phyloP scores from a whole-genome alignment of 2,888 invertebrate species.

The Augochlorella aurata region DNA sequence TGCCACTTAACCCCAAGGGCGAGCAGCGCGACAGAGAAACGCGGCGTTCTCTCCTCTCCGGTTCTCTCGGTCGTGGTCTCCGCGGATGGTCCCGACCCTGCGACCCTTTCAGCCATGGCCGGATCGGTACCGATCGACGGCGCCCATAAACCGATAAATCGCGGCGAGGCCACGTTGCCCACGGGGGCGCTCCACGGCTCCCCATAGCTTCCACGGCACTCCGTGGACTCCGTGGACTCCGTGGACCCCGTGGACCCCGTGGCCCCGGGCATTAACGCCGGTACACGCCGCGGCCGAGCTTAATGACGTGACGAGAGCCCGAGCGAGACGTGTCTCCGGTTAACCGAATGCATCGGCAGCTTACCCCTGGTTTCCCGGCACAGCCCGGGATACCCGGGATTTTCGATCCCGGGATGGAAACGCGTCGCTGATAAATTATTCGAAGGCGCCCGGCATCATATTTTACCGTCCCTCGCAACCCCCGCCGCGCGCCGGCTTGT shows the following conservation, averaged over 20 bases:
- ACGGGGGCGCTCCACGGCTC: background rate
- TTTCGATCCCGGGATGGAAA: slow-evolving; percentile 49
- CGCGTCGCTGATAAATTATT: slow-evolving; percentile 54
- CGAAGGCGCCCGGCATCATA: slow-evolving; percentile 52
- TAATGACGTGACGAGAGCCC: slow-evolving; percentile 71
- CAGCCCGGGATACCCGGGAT: background rate
- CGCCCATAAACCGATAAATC: slow-evolving; percentile 79
- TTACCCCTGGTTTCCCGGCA: slow-evolving; percentile 26
- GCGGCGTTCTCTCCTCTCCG: background rate
- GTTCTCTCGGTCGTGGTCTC: slow-evolving; percentile 5
- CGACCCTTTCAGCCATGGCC: slow-evolving; percentile 47
- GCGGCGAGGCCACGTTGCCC: slow-evolving; percentile 67
- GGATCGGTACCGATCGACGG: slow-evolving; percentile 62
- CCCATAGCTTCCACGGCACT: background rate
- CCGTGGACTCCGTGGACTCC: too few relatives aligned
- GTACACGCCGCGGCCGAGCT: slow-evolving; percentile 59
- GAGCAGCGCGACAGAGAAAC: slow-evolving; percentile 24
- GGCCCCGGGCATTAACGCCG: slow-evolving; percentile 20
- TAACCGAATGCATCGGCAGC: slow-evolving; percentile 62
- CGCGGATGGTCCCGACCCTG: slow-evolving; percentile 43
- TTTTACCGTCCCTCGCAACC: slow-evolving; percentile 32
- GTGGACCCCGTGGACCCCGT: too few relatives aligned
- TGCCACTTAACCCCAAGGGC: slow-evolving; percentile 79
- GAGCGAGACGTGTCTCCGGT: slow-evolving; percentile 63
- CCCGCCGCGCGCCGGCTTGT: slow-evolving; percentile 16